These are phyloP conservation scores for Prionailurus bengalensis DNA, from an alignment of 2,113 vertebrate species.

Conservation along the genomic window DNA sequence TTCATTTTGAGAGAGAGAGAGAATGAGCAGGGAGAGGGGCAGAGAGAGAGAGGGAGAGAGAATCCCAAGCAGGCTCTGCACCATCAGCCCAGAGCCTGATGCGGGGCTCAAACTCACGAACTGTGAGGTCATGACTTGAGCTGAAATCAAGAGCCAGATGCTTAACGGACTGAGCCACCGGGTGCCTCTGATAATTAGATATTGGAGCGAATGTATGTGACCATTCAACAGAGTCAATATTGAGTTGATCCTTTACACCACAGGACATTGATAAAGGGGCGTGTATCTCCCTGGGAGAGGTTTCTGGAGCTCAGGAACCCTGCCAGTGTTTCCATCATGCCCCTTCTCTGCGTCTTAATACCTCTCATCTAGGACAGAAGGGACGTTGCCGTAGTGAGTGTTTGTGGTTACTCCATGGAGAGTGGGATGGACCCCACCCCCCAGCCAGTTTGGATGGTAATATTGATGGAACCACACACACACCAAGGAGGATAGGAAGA, in stretches of 20 bases:
- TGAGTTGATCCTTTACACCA: background rate
- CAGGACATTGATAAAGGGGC: background rate
- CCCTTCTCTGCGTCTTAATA: background rate
- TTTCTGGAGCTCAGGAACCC: background rate
- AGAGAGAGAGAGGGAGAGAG: too few relatives aligned
- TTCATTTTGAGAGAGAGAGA: too few relatives aligned
- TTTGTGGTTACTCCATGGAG: background rate
- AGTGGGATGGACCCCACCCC: background rate
- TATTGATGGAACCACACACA: background rate
- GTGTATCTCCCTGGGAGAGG: accelerated
- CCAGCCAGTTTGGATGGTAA: background rate
- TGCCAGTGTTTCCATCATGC: background rate
- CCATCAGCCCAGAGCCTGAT: too few relatives aligned
- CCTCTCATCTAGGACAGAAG: background rate
- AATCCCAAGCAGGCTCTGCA: too few relatives aligned
- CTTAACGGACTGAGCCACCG: too few relatives aligned
- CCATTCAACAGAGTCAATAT: background rate
- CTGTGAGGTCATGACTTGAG: too few relatives aligned
- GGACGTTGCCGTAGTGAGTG: background rate
- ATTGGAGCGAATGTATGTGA: background rate
- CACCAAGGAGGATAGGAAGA: background rate
- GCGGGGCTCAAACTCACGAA: too few relatives aligned
- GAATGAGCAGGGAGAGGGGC: too few relatives aligned
- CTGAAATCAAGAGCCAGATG: too few relatives aligned
- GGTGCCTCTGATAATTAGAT: background rate